Evolutionary conservation across 2,888 invertebrate genomes (phyloP).

Genomic region (Nemoura dubitans): DNA sequence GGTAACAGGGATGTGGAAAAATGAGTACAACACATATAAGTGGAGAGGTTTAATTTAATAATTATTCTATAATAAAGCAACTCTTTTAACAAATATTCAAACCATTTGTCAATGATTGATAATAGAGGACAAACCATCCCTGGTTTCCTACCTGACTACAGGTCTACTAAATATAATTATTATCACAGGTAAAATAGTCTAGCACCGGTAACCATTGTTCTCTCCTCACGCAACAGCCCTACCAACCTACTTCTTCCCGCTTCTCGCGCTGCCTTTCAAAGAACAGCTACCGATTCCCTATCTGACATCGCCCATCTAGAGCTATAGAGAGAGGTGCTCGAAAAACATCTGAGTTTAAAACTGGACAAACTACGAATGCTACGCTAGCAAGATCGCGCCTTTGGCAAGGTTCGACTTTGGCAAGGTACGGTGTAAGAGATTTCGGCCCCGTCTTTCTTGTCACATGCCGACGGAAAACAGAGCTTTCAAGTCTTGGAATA

Average conservation of each 20-base stretch:
- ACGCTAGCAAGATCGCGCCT: neutral
- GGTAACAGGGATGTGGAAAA: no score
- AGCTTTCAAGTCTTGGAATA: no score
- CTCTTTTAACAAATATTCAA: conserved; percentile 9
- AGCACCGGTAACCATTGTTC: conserved; percentile 8
- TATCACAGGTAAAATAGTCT: conserved; percentile 37
- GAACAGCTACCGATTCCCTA: neutral
- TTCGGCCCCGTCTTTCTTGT: neutral
- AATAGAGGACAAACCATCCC: neutral
- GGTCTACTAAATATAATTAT: conserved; percentile 17
- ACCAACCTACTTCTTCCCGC: neutral
- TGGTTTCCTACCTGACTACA: neutral
- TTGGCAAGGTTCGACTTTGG: neutral
- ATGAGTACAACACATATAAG: neutral
- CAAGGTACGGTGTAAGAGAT: neutral
- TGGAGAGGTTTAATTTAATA: neutral
- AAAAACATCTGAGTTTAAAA: conserved; percentile 3
- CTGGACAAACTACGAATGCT: neutral
- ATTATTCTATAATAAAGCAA: conserved; percentile 3
- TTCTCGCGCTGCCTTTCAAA: neutral
- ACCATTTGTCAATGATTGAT: conserved; percentile 7
- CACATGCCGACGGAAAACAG: neutral
- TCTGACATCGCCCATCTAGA: neutral
- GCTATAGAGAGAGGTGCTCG: conserved; percentile 3
- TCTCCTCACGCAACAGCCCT: neutral